phyloP scores from a whole-genome alignment of 2,797 vertebrate species.

The Halcyon chelicuti region DNA sequence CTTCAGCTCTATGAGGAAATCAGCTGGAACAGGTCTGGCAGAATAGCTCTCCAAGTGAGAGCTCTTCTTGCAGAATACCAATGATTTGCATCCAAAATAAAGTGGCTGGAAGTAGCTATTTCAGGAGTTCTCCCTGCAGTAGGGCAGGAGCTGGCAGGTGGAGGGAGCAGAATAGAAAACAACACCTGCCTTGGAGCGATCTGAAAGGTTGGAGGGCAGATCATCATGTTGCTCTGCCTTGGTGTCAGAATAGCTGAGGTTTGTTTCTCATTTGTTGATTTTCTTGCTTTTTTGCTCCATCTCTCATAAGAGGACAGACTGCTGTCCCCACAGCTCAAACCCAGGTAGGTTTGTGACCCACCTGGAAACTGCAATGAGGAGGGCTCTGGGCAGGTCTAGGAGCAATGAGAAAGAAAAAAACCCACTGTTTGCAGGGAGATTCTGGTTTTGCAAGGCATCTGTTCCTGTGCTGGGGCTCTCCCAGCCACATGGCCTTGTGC shows the following conservation, averaged over 20 bases:
- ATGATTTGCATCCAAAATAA: constrained; percentile 5
- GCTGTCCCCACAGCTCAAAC: not conserved
- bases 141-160: not conserved
- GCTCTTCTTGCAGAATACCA: constrained; percentile 19
- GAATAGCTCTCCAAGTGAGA: constrained; percentile 7
- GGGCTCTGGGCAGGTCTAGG: not conserved
- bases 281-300: not conserved
- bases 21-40: constrained; percentile 41
- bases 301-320: not conserved
- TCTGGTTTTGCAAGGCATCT: not conserved
- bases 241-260: not conserved
- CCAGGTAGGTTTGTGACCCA: not conserved
- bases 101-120: constrained; percentile 15
- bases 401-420: not conserved
- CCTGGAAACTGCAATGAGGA: not conserved
- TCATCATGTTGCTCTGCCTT: not conserved
- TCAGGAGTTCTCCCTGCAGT: not conserved
- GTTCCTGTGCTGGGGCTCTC: not conserved
- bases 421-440: not conserved
- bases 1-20: constrained; percentile 3
- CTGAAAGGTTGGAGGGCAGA: not conserved
- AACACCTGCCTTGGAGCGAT: not conserved
- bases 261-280: not conserved
- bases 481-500: fast-evolving
- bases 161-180: not conserved